These are phyloP conservation scores for Adelphocoris suturalis DNA, from an alignment of 2,888 invertebrate species.

Conservation along the genomic window DNA sequence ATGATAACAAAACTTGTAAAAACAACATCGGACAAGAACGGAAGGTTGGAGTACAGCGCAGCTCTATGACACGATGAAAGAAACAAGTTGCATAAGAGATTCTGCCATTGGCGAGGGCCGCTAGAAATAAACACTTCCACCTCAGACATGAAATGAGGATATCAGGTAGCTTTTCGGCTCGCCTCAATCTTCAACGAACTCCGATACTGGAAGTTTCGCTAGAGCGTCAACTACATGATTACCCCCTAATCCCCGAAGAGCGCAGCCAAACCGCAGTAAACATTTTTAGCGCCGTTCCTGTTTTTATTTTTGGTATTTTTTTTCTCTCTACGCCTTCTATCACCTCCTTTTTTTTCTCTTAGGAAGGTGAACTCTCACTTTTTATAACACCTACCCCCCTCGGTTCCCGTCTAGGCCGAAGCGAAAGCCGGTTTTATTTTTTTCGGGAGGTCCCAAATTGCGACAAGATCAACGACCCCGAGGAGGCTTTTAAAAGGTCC, in stretches of 20 bases:
- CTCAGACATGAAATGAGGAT: not conserved
- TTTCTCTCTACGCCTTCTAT: not conserved
- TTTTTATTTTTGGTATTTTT: not conserved
- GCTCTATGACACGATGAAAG: not conserved
- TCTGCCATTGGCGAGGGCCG: not conserved
- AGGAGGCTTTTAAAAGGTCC: not conserved
- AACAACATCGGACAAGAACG: slow-evolving; percentile 9
- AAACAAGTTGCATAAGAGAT: not conserved
- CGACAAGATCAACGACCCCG: slow-evolving; percentile 16
- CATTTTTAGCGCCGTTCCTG: slow-evolving; percentile 4
- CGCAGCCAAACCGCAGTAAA: not conserved
- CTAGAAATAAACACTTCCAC: not conserved
- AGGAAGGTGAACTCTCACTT: slow-evolving; percentile 52
- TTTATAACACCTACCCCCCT: not conserved
- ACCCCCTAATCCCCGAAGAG: not conserved
- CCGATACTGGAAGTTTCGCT: not conserved
- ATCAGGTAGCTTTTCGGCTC: not conserved
- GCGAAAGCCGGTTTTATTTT: slow-evolving; percentile 42
- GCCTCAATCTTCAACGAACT: not conserved
- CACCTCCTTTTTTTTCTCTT: not conserved
- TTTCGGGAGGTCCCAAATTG: not conserved
- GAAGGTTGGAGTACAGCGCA: not conserved
- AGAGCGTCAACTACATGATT: slow-evolving; percentile 21
- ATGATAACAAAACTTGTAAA: not conserved
- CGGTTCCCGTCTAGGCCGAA: not conserved